Evolutionary conservation across 2,797 vertebrate species (phyloP).

Genomic region (Leptoclinus maculatus): DNA sequence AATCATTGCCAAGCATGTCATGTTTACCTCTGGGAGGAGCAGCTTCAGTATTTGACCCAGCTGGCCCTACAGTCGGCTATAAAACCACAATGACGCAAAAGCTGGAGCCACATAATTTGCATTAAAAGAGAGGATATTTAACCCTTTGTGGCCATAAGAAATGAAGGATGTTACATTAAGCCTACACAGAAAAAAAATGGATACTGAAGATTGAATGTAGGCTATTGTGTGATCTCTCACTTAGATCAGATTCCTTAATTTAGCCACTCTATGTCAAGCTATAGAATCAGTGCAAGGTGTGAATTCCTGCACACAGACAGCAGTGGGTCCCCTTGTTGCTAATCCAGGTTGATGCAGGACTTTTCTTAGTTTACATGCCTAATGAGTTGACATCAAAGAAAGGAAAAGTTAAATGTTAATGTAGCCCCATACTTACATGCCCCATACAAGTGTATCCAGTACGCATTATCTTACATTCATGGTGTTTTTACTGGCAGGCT

Average conservation of each 20-base stretch:
- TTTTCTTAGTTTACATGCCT: neutral
- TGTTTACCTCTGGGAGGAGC: slow-evolving; percentile 45
- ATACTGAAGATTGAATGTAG: neutral
- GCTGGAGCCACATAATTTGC: slow-evolving; percentile 50
- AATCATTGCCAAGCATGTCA: slow-evolving; percentile 33
- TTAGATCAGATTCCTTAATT: slow-evolving; percentile 14
- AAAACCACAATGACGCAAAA: slow-evolving; percentile 68
- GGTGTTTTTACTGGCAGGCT: too few species aligned
- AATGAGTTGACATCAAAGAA: neutral
- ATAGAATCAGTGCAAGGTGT: slow-evolving; percentile 1
- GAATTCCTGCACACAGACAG: slow-evolving; percentile 7
- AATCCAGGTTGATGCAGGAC: neutral
- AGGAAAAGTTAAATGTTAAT: too few species aligned
- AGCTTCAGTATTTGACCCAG: slow-evolving; percentile 53
- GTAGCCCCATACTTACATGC: too few species aligned
- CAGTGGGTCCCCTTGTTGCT: neutral
- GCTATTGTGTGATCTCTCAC: slow-evolving; percentile 1
- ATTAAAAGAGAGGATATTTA: slow-evolving; percentile 50
- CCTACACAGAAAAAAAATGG: neutral
- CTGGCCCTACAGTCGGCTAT: slow-evolving; percentile 43
- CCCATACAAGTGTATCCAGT: too few species aligned
- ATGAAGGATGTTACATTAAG: slow-evolving; percentile 10
- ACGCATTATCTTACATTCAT: too few species aligned
- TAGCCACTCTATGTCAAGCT: neutral
- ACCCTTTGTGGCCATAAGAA: slow-evolving; percentile 26